Base-by-base conservation (phyloP, 2,797 vertebrate genomes). In the Sebastes miniatus region DNA sequence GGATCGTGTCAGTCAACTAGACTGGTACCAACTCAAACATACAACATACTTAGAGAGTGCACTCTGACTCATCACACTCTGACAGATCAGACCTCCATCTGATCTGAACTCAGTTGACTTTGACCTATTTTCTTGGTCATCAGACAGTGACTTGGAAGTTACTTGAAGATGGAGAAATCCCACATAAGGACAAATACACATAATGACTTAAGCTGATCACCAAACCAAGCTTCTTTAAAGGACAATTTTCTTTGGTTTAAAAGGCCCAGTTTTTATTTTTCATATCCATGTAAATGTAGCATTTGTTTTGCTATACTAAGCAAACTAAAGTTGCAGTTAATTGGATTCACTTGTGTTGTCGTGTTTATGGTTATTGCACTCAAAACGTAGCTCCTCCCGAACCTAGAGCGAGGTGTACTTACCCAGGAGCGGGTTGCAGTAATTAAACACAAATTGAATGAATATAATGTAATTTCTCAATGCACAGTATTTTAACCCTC, bases 1-100 rank as follows among this genome's bases (percentile, higher is more conserved):
- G 3, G 43, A 47, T 47, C 16, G 0, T 47, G 43, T 0, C 43
- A 47, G 0, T 18, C 16, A 47, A 0, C 16, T 0, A 47, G 43
- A 47, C 16, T 47, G 43, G 43, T 47, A 47, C 43, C 43, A 47
- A 1, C 43, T 47, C 43, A 6, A 47, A 47, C 43, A 18, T 3
- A 47, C 43, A 47, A 47, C 16, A 47, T 47, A 47, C 43, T 47
- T 18, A 47, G 43, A 47, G 43, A 47, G 16, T 47, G 14, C 43
- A 47, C 43, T 47, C 43, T 47, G 43, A 47, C 43, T 43, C 39
- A 16, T 43, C 39, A 43, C 43, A 47, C 43, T 47, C 1, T 47
- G 16, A 47, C 43, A 47, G 16, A 18, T 47, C 43, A 47, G 43
- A 3, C 22, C 54, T 12, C 22, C 22, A 13, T 57, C 22, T 25